Percentiles rank a stretch among this genome's conserved stretches.
Evolutionary conservation across 1,140 invertebrate species (phyloP).

Genomic region (Drosophila yakuba): DNA sequence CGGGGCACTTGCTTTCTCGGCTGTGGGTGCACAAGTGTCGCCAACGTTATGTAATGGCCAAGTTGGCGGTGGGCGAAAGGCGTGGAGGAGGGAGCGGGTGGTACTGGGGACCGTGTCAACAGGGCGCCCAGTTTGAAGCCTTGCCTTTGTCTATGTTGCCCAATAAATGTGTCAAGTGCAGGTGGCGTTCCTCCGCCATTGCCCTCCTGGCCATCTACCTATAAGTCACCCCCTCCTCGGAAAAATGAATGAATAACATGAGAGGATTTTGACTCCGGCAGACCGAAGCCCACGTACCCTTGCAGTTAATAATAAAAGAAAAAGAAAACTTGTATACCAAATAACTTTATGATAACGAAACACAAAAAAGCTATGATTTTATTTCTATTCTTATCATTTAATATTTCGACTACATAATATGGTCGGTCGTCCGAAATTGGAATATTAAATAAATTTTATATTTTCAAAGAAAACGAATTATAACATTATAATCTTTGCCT

Average conservation of each 20-base stretch:
- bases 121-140: slow-evolving; percentile 55
- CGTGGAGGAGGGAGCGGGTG: not conserved
- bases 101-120: slow-evolving; percentile 40
- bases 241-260: too few species aligned
- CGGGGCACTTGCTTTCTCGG: slow-evolving; percentile 1
- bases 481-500: too few species aligned
- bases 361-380: too few species aligned
- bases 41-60: slow-evolving; percentile 38
- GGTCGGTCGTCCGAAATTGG: too few species aligned
- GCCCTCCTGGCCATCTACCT: slow-evolving; percentile 67
- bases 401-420: too few species aligned
- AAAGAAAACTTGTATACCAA: not conserved
- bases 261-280: too few species aligned
- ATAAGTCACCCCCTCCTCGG: slow-evolving; percentile 42
- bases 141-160: slow-evolving; percentile 75
- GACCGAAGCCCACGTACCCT: too few species aligned
- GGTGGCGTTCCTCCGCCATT: slow-evolving; percentile 71
- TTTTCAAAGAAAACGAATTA: too few species aligned
- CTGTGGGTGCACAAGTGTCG: slow-evolving; percentile 36
- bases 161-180: slow-evolving; percentile 82
- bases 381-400: too few species aligned
- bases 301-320: not conserved
- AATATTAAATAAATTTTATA: too few species aligned
- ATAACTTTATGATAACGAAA: too few species aligned
- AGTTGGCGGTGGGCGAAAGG: not conserved